Percentiles rank a stretch among this genome's conserved stretches.
These are phyloP conservation scores for Takifugu ocellatus DNA, from an alignment of 2,797 vertebrate species.

Conservation along the genomic window DNA sequence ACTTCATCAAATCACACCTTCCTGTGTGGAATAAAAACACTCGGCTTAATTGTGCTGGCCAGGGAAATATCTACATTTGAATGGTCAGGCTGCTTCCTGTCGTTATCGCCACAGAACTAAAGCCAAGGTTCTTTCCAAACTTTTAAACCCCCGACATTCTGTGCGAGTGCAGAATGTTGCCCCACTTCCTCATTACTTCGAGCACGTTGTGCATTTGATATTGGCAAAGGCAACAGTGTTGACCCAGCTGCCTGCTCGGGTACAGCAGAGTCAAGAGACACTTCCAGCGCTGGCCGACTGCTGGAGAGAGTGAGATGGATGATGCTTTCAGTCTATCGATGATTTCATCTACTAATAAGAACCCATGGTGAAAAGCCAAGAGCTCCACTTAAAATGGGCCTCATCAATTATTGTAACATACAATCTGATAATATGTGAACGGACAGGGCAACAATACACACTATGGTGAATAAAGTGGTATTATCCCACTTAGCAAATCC, in stretches of 20 bases:
- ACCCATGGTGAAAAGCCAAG: no score
- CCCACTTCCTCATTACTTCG: conserved; percentile 40
- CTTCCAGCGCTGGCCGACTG: conserved; percentile 1
- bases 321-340: no score
- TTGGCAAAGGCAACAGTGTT: conserved; percentile 17
- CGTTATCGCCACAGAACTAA: conserved; percentile 34
- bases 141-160: conserved; percentile 32
- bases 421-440: no score
- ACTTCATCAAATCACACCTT: conserved; percentile 38
- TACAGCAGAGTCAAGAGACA: conserved; percentile 5
- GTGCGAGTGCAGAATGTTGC: conserved; percentile 21
- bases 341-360: no score
- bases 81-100: conserved; percentile 25
- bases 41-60: conserved; percentile 40
- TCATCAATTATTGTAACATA: no score
- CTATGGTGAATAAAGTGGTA: no score
- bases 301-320: no score
- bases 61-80: conserved; percentile 30
- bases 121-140: conserved; percentile 30
- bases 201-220: conserved; percentile 31
- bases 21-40: conserved; percentile 50
- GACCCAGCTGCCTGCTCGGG: conserved; percentile 14
- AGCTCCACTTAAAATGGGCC: no score
- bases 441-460: no score
- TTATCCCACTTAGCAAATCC: no score